A percentile compares a stretch with the other conserved stretches of the same genome.
Evolutionary conservation across 1,140 invertebrate genomes (phyloP).

Genomic region (Matsumurasca onukii): DNA sequence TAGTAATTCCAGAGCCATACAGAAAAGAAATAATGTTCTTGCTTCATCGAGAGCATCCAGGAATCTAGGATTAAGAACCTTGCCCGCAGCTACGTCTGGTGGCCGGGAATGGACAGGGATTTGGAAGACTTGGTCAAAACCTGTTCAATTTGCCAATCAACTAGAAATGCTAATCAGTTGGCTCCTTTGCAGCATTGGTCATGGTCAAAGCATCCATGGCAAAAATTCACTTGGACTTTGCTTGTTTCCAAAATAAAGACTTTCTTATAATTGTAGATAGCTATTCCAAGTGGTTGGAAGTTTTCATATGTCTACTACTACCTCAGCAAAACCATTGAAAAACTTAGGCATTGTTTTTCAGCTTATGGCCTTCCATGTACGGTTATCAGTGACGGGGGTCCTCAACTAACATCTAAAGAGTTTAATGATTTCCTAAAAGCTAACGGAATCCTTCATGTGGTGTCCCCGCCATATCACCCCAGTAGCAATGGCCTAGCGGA

Average conservation of each 20-base stretch:
- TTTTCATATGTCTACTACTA: constrained; percentile 32
- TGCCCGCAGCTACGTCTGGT: constrained; percentile 47
- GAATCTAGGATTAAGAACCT: constrained; percentile 47
- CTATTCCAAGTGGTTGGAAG: constrained; percentile 49
- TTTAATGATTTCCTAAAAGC: constrained; percentile 39
- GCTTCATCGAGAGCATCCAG: constrained; percentile 46
- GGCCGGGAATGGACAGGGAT: constrained; percentile 46
- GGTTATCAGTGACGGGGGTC: constrained; percentile 42
- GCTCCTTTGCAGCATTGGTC: background rate
- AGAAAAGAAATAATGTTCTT: constrained; percentile 39
- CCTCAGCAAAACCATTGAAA: constrained; percentile 7
- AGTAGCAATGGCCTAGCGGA: constrained; percentile 42
- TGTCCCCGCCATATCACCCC: constrained; percentile 41
- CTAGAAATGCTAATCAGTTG: constrained; percentile 1
- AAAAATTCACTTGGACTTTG: constrained; percentile 13
- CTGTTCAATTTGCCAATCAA: constrained; percentile 34
- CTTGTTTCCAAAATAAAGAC: constrained; percentile 15
- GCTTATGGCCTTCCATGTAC: constrained; percentile 37
- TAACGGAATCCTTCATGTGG: constrained; percentile 38
- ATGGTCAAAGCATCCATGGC: constrained; percentile 4
- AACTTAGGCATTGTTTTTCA: constrained; percentile 36
- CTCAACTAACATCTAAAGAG: constrained; percentile 37
- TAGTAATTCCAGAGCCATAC: constrained; percentile 43
- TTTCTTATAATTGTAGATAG: constrained; percentile 42
- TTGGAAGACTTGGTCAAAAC: constrained; percentile 39